Percentiles rank a stretch among this genome's conserved stretches.
Evolutionary conservation across 2,888 invertebrate species (phyloP).

Genomic region (Caenorhabditis uteleia): DNA sequence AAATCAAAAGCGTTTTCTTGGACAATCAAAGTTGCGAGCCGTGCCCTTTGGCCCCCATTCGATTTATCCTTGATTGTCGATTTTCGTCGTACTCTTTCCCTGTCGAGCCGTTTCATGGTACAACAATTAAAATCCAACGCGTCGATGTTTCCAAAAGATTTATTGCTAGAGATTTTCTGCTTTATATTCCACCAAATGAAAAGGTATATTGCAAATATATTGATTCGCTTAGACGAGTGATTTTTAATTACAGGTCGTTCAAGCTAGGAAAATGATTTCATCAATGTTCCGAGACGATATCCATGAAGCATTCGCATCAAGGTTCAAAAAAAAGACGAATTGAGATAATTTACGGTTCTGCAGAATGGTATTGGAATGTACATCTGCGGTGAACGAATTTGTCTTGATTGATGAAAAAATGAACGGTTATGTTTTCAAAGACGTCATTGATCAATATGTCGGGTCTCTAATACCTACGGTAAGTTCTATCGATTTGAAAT

Average conservation of each 20-base stretch:
- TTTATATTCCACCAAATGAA: constrained; percentile 18
- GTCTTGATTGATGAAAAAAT: constrained; percentile 30
- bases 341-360: too few relatives aligned
- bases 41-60: constrained; percentile 11
- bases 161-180: constrained; percentile 23
- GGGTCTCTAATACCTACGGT: constrained; percentile 22
- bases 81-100: constrained; percentile 8
- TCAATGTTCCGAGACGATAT: constrained; percentile 29
- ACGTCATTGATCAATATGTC: neutral
- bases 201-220: too few relatives aligned
- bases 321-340: too few relatives aligned
- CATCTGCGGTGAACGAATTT: constrained; percentile 18
- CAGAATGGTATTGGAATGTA: constrained; percentile 17
- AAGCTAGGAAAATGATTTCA: constrained; percentile 29
- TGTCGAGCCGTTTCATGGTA: neutral
- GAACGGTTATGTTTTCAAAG: constrained; percentile 10
- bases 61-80: constrained; percentile 22
- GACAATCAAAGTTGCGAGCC: constrained; percentile 10
- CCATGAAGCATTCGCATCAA: neutral
- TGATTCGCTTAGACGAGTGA: too few relatives aligned
- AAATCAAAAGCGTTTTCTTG: constrained; percentile 9
- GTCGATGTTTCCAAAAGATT: constrained; percentile 39
- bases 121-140: constrained; percentile 26
- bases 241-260: constrained; percentile 32
- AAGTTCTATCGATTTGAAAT: neutral